phyloP scores from a whole-genome alignment of 2,797 vertebrate genomes.

The Xenentodon cancila region DNA sequence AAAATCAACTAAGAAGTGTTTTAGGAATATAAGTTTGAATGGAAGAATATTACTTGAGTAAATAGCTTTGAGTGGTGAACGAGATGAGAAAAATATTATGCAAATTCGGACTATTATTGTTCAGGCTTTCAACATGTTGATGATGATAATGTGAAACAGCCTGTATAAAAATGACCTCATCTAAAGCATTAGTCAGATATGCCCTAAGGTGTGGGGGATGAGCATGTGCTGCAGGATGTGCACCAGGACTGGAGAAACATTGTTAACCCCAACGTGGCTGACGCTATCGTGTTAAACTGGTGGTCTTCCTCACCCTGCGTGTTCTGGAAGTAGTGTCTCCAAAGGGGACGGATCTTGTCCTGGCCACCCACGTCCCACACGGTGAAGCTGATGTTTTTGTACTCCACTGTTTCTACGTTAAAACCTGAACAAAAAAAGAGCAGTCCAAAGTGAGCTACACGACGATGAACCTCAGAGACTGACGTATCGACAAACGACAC shows the following conservation, averaged over 20 bases:
- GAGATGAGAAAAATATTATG: too few relatives aligned
- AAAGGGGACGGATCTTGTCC: constrained; percentile 97
- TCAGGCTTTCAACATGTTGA: constrained; percentile 40
- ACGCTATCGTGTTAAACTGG: neutral
- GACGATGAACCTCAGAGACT: neutral
- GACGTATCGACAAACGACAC: neutral
- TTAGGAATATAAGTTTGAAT: too few relatives aligned
- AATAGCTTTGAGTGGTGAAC: too few relatives aligned
- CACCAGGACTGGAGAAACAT: constrained; percentile 21
- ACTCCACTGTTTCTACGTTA: constrained; percentile 97
- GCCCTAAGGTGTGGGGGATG: constrained; percentile 35
- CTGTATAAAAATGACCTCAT: constrained; percentile 47
- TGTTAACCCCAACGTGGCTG: constrained; percentile 1
- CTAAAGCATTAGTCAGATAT: constrained; percentile 55
- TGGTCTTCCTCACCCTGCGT: constrained; percentile 88
- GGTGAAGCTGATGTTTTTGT: constrained; percentile 99
- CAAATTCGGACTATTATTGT: constrained; percentile 3
- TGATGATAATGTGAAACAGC: constrained; percentile 30
- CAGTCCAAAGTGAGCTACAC: constrained; percentile 1
- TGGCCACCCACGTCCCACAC: constrained; percentile 99
- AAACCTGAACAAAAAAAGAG: constrained; percentile 83
- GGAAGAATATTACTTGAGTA: too few relatives aligned
- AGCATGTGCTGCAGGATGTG: constrained; percentile 35
- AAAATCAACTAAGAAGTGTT: too few relatives aligned
- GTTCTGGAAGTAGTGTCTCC: constrained; percentile 99